A percentile compares a stretch with the other conserved stretches of the same genome.
Conservation (phyloP, 2,113 vertebrate genomes). For the Pterocles orientalis region DNA sequence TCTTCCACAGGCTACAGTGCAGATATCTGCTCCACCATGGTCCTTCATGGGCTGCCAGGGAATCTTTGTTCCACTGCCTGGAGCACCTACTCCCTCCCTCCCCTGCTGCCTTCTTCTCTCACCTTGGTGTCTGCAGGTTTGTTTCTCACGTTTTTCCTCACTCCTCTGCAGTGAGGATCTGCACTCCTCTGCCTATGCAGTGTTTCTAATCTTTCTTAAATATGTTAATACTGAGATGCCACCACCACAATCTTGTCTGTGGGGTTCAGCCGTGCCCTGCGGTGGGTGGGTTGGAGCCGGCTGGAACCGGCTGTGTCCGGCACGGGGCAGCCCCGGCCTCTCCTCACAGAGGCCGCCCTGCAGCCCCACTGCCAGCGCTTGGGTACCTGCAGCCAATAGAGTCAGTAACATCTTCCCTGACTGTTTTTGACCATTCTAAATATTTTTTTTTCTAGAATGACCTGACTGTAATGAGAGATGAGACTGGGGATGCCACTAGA, state of each 20-base stretch:
- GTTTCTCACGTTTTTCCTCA: not conserved
- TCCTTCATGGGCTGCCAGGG: not conserved
- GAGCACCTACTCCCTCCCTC: not conserved
- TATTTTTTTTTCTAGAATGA: not conserved
- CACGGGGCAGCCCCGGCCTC: accelerated
- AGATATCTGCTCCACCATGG: not conserved
- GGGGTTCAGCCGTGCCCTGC: accelerated
- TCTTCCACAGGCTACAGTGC: accelerated
- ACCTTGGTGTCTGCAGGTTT: not conserved
- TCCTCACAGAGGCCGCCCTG: not conserved
- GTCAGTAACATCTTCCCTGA: not conserved
- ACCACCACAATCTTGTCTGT: too few species aligned
- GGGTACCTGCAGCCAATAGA: accelerated
- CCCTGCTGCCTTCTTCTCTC: not conserved
- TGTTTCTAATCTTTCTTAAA: not conserved
- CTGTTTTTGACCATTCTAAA: not conserved
- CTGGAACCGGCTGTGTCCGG: too few species aligned
- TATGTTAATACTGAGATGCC: not conserved
- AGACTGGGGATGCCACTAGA: not conserved
- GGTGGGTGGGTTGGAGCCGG: not conserved
- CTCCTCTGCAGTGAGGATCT: too few species aligned
- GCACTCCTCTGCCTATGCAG: not conserved
- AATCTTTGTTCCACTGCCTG: not conserved
- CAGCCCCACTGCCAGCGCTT: not conserved
- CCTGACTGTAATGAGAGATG: not conserved